A percentile compares a stretch with the other conserved stretches of the same genome.
phyloP scores from a whole-genome alignment of 2,888 invertebrate genomes.

The Philaethria dido region DNA sequence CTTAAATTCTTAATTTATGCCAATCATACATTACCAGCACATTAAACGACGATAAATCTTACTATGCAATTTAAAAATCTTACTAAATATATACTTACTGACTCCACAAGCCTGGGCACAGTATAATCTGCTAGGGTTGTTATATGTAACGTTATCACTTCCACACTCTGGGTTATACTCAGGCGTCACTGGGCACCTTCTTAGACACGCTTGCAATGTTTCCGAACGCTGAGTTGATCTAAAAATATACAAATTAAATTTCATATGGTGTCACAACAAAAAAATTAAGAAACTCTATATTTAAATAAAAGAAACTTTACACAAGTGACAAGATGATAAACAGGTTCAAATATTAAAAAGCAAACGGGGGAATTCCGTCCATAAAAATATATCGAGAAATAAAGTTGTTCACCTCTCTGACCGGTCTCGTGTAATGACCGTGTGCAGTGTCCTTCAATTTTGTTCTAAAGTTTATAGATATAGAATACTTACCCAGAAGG shows the following conservation, averaged over 20 bases:
- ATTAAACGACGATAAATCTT: too few species aligned
- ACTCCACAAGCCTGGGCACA: conserved; percentile 72
- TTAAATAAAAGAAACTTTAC: background rate
- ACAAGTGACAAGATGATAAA: conserved; percentile 7
- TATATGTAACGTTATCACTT: conserved; percentile 64
- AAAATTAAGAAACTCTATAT: background rate
- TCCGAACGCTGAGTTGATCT: conserved; percentile 27
- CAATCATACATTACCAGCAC: too few species aligned
- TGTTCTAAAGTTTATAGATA: background rate
- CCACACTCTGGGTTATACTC: conserved; percentile 78
- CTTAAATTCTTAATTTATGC: too few species aligned
- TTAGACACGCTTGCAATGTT: conserved; percentile 48
- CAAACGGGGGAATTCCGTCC: conserved; percentile 9
- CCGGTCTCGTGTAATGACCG: conserved; percentile 3
- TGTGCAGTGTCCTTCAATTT: conserved; percentile 2
- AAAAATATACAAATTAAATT: conserved; percentile 7
- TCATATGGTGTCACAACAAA: background rate
- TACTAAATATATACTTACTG: conserved; percentile 57
- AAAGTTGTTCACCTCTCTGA: conserved; percentile 5
- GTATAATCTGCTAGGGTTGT: conserved; percentile 63
- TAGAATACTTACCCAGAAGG: conserved; percentile 25
- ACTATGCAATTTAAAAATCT: too few species aligned
- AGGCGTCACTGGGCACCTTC: conserved; percentile 59
- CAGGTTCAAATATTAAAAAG: background rate
- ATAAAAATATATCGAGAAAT: conserved; percentile 13